Percentiles rank a stretch among this genome's conserved stretches.
These are phyloP conservation scores for Porites cylindrica DNA, from an alignment of 92 coral and sea anemone species.

Conservation along the genomic window DNA sequence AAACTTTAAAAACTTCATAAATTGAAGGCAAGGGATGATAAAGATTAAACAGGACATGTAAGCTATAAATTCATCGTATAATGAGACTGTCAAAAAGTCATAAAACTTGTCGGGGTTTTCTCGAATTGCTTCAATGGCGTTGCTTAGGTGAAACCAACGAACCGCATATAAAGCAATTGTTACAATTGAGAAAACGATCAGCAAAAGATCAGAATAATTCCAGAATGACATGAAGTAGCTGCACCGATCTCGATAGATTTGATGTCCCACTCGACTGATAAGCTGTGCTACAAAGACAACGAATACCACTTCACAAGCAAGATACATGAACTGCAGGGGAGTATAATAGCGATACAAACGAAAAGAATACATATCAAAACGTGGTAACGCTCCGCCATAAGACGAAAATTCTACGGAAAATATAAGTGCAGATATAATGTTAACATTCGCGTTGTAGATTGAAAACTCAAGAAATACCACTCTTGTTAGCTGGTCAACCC, in stretches of 20 bases:
- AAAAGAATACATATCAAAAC: slow-evolving; percentile 65
- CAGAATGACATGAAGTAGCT: slow-evolving; percentile 65
- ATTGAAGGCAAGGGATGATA: slow-evolving; percentile 65
- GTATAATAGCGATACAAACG: slow-evolving; percentile 79
- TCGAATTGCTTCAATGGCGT: slow-evolving; percentile 64
- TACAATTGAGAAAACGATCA: slow-evolving; percentile 58
- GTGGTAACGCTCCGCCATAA: slow-evolving; percentile 64
- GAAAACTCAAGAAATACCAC: slow-evolving; percentile 74
- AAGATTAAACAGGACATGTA: slow-evolving; percentile 70
- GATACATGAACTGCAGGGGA: slow-evolving; percentile 57
- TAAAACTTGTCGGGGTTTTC: slow-evolving; percentile 58
- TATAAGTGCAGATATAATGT: slow-evolving; percentile 50
- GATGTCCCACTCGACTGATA: slow-evolving; percentile 37
- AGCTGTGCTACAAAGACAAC: slow-evolving; percentile 67
- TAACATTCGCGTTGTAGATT: slow-evolving; percentile 68
- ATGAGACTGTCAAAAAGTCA: slow-evolving; percentile 64
- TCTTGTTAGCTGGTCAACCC: slow-evolving; percentile 71
- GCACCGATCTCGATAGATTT: slow-evolving; percentile 47
- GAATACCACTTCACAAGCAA: slow-evolving; percentile 74
- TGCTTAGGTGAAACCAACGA: slow-evolving; percentile 54
- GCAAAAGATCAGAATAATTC: slow-evolving; percentile 65
- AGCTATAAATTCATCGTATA: slow-evolving; percentile 71
- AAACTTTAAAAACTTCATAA: slow-evolving; percentile 71
- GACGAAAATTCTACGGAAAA: slow-evolving; percentile 66
- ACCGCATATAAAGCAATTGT: slow-evolving; percentile 64